Evolutionary conservation across 2,797 vertebrate genomes (phyloP).

Genomic region (Meda fulgida): DNA sequence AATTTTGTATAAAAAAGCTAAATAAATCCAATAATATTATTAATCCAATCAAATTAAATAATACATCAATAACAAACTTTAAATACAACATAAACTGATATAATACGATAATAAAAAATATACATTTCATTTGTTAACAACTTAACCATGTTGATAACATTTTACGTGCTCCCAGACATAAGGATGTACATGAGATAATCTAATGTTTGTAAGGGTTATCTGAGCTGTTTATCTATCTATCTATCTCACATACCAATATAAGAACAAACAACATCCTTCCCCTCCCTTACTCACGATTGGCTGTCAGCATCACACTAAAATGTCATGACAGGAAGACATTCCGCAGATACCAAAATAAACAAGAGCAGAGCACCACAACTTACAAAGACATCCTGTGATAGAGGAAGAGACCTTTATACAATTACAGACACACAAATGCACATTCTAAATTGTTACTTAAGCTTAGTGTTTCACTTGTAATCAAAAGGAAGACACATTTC

Average conservation of each 20-base stretch:
- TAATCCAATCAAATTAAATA: neutral
- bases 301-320: conserved; percentile 33
- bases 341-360: conserved; percentile 55
- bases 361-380: conserved; percentile 44
- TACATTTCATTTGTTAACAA: neutral
- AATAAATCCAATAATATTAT: neutral
- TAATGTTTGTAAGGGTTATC: conserved; percentile 12
- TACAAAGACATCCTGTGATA: conserved; percentile 50
- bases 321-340: conserved; percentile 53
- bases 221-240: conserved; percentile 25
- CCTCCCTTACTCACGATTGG: conserved; percentile 46
- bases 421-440: conserved; percentile 22
- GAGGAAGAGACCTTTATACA: conserved; percentile 20
- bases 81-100: neutral
- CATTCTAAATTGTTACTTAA: neutral
- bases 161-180: neutral
- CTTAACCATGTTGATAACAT: neutral
- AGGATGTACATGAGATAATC: conserved; percentile 26
- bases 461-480: conserved; percentile 15
- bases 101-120: neutral
- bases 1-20: neutral
- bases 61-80: neutral
- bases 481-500: neutral
- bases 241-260: conserved; percentile 43
- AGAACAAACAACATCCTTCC: conserved; percentile 57